Evolutionary conservation across 1,140 invertebrate genomes (phyloP), one percentile per base, ranked within the genome.

Genomic region (Holotrichia oblita): DNA sequence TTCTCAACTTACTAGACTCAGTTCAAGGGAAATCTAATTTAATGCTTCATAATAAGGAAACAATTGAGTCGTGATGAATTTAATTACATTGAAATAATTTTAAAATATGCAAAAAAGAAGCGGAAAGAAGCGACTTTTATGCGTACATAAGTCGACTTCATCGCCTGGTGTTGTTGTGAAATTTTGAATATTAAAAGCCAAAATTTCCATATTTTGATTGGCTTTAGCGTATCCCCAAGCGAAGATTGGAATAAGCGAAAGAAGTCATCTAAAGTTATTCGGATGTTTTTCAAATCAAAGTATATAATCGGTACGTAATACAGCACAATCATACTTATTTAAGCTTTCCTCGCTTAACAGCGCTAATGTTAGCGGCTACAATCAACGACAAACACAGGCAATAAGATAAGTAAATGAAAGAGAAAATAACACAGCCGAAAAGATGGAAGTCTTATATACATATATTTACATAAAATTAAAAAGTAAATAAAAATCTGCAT

Each of bases 401-500:
- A 34, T 12, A 24, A 22, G 61, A 34, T 8, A 69, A 27, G 61
- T 8, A 34, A 34, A 69, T 69, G 61, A 69, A 69, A 69, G 24
- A 69, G 61, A 69, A 69, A 69, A 69, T 69, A 27, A 27, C 27
- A 22, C 22, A 7, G 20, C 22, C 61, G 10, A 2, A 55, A 17
- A 17, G 6, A 69, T 34, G 6, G 61, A 34, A 69, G 61, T 27
- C 61, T 20, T 69, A 69, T 34, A 69, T 69, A 69, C 61, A 69
- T 69, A 69, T 34, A 69, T 69, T 69, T 69, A 24, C 61, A 69
- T 69, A 34, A 69, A 69, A 69, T 74, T 74, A 44, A 74, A 74
- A 74, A 74, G 73, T 20, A 74, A 74, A 74, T 74, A 41, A 74
- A 74, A 74, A 74, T 74, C 73, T 74, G 73, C 34, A 74, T 40